Conservation (phyloP, 2,113 vertebrate species). For the Hemiprocne comata region DNA sequence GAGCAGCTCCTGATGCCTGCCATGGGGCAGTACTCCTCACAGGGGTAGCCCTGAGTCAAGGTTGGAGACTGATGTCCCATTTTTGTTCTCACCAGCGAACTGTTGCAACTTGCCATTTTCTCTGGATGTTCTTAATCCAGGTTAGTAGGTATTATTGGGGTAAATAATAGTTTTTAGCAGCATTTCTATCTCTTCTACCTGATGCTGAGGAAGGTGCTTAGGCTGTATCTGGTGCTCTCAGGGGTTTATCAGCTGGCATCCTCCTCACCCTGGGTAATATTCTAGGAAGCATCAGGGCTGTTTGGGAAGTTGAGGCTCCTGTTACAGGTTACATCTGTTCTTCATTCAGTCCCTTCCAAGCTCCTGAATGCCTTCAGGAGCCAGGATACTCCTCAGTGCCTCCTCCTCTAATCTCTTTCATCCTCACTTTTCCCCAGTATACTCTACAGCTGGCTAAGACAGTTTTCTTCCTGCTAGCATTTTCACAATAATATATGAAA, state of each 20-base stretch:
- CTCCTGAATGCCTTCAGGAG: background rate
- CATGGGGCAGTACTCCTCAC: background rate
- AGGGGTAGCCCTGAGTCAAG: background rate
- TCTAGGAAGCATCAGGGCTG: background rate
- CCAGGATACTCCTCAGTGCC: background rate
- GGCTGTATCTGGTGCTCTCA: background rate
- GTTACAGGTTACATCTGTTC: background rate
- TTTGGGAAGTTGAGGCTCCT: background rate
- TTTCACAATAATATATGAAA: conserved; percentile 67
- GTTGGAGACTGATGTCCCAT: background rate
- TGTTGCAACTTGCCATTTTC: background rate
- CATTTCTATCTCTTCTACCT: background rate
- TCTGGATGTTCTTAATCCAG: background rate
- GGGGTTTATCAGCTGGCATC: background rate
- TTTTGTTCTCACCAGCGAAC: background rate
- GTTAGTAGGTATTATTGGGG: background rate
- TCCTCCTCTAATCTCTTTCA: background rate
- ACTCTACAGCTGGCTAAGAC: background rate
- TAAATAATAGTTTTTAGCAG: background rate
- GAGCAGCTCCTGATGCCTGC: background rate
- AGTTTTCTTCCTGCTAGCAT: conserved; percentile 61
- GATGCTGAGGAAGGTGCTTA: background rate
- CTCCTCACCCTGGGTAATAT: background rate
- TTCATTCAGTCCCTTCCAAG: background rate
- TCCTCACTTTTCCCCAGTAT: background rate